Evolutionary conservation across 2,888 invertebrate genomes (phyloP).

Genomic region (Keiferia lycopersicella): DNA sequence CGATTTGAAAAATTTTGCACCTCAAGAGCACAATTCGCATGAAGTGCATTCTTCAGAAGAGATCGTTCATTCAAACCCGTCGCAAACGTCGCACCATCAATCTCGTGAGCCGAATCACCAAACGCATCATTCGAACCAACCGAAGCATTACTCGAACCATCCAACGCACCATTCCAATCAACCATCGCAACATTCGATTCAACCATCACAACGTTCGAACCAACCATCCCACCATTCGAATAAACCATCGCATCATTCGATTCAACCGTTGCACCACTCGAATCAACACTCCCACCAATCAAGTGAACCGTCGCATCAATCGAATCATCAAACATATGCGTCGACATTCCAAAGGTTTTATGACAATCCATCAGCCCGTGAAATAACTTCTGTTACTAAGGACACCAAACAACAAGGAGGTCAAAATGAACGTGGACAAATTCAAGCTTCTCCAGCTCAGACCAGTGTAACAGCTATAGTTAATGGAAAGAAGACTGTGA

Average conservation of each 20-base stretch:
- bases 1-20: slow-evolving; percentile 49
- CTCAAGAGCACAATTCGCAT: slow-evolving; percentile 27
- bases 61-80: slow-evolving; percentile 3
- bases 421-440: slow-evolving; percentile 42
- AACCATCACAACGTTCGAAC: background rate
- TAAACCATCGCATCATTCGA: background rate
- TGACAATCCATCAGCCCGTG: slow-evolving; percentile 35
- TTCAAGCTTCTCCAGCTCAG: slow-evolving; percentile 50
- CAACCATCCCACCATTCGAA: background rate
- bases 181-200: background rate
- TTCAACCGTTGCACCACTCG: background rate
- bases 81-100: slow-evolving; percentile 1
- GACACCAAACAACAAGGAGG: slow-evolving; percentile 36
- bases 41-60: background rate
- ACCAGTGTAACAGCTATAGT: slow-evolving; percentile 57
- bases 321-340: slow-evolving; percentile 25
- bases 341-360: slow-evolving; percentile 47
- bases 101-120: background rate
- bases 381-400: slow-evolving; percentile 7
- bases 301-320: background rate
- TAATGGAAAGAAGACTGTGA: slow-evolving; percentile 62
- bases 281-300: background rate
- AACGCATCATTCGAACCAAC: slow-evolving; percentile 8
- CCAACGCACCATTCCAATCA: background rate
- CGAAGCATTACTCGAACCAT: background rate